Percentiles rank a stretch among this genome's conserved stretches.
phyloP scores from a whole-genome alignment of 1,140 invertebrate genomes.

The Saccostrea glomerata region DNA sequence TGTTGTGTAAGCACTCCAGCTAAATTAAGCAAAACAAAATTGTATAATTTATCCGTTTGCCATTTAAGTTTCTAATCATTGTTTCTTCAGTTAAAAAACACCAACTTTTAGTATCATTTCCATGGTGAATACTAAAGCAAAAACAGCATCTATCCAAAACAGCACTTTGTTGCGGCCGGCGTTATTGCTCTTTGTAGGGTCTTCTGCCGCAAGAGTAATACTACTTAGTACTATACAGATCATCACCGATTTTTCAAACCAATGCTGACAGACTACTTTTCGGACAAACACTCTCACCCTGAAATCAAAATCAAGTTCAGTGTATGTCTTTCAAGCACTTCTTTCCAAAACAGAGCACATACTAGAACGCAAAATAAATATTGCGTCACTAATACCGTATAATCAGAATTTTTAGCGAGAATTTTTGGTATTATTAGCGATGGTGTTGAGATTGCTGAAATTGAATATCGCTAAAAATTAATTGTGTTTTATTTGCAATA shows the following conservation, averaged over 20 bases:
- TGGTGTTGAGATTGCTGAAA: no score
- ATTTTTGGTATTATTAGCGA: no score
- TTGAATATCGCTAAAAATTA: no score
- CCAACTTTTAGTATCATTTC: constrained; percentile 6
- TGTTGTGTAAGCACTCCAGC: no score
- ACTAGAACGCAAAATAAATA: no score
- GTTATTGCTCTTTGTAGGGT: background rate
- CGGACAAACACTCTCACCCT: background rate
- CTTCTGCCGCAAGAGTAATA: background rate
- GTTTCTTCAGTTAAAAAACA: background rate
- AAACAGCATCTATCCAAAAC: background rate
- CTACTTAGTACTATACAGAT: background rate
- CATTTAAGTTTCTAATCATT: background rate
- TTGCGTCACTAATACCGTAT: no score
- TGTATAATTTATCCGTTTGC: background rate
- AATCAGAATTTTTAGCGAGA: no score
- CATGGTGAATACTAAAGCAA: background rate
- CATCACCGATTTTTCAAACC: background rate
- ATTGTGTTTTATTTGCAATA: no score
- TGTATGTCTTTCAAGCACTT: no score
- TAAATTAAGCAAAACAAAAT: background rate
- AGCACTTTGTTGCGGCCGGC: background rate
- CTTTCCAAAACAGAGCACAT: no score
- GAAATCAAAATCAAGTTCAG: no score
- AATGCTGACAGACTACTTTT: background rate